Base-by-base conservation (phyloP, 1,140 invertebrate genomes). In the Lysiphlebus fabarum region DNA sequence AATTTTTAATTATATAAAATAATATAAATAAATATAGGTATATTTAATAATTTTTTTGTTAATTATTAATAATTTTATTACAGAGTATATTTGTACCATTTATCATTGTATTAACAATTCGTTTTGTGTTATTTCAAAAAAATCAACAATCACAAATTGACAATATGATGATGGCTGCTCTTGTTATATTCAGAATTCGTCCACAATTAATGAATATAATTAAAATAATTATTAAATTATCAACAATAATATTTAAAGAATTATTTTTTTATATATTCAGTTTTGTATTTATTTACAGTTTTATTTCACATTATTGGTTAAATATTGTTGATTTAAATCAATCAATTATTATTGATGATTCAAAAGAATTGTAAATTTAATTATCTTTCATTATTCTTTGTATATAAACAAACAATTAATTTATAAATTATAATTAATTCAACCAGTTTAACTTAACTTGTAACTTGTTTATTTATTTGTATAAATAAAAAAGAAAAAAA, bases 161-260 rank as follows among this genome's bases (percentile, higher is more conserved):
- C n/a, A 63, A 37, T 49, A 62, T 70, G 17, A 36, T 72, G 41
- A 57, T 65, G 17, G 62, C 68, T 37, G 61, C 63, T 9, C 54
- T 73, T 51, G 63, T 68, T 56, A 56, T 73, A 17, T 69, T 64
- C 38, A 73, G 68, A 43, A 54, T 71, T 14, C 63, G 63, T 17
- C 64, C 65, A 26, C 56, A 59, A 44, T 41, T 67, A 37, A 58
- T 62, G 12, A 42, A 60, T 14, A 58, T 11, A 49, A 40, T 70
- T 0, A 60, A 61, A 55, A 47, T 42, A 37, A 14, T 66, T 5
- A 36, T 65, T 0, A 58, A 45, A 36, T 53, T 64, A 12, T 56
- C 43, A 5, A 59, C 8, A 36, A 50, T 44, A 50, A 14, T 60
- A 7, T 37, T 51, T 14, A 56, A 57, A 51, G 65, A 70, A 45